Evolutionary conservation across 2,888 invertebrate genomes (phyloP).

Genomic region (Hirtodrosophila cameraria): DNA sequence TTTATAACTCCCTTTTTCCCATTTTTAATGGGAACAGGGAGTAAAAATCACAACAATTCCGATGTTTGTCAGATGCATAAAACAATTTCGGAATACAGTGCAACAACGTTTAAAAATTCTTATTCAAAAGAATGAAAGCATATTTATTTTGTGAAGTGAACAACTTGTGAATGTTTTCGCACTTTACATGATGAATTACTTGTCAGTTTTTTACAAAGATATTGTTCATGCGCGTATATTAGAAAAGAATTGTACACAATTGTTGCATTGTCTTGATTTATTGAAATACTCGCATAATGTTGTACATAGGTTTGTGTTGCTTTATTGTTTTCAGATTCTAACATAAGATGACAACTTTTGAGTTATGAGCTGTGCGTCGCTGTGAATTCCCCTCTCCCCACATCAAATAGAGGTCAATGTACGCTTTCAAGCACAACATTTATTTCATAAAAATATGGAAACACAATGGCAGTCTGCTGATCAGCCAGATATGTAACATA

Average conservation of each 20-base stretch:
- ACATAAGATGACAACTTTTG: constrained; percentile 70
- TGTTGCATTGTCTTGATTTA: constrained; percentile 59
- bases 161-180: neutral
- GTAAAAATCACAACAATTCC: too few relatives aligned
- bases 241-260: constrained; percentile 47
- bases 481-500: constrained; percentile 25
- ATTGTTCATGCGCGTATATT: constrained; percentile 23
- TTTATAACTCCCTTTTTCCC: too few relatives aligned
- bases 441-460: neutral
- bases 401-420: constrained; percentile 32
- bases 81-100: constrained; percentile 26
- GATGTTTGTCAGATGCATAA: constrained; percentile 9
- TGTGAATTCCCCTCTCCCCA: constrained; percentile 13
- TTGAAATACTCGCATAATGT: constrained; percentile 22
- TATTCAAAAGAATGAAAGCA: neutral
- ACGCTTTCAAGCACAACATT: constrained; percentile 4
- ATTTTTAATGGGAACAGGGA: too few relatives aligned
- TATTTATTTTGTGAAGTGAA: neutral
- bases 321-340: constrained; percentile 68
- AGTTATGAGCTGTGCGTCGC: constrained; percentile 59
- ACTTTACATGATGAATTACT: constrained; percentile 65
- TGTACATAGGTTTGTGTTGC: constrained; percentile 34
- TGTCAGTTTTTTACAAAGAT: constrained; percentile 25
- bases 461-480: constrained; percentile 13
- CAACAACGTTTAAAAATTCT: constrained; percentile 11